Conservation (phyloP, 2,113 vertebrate species). For the Myiozetetes cayanensis region DNA sequence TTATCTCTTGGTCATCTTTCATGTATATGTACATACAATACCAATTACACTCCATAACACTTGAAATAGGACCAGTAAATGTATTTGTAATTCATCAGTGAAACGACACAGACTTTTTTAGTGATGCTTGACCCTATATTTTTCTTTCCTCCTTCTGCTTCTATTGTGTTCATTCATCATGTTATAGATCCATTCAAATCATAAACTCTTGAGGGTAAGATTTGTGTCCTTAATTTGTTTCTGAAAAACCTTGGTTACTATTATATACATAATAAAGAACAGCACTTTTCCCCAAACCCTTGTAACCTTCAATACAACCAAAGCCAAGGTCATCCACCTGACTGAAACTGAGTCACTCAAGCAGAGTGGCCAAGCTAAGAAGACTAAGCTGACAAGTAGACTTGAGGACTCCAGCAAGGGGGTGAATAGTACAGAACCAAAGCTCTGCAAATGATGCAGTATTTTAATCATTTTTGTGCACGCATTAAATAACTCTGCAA, state of each 20-base stretch:
- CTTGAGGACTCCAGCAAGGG: background rate
- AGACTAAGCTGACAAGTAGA: background rate
- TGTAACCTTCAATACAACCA: background rate
- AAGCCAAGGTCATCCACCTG: background rate
- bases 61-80: conserved; percentile 39
- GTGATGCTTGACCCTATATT: conserved; percentile 30
- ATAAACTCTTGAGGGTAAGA: conserved; percentile 49
- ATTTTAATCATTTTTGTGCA: background rate
- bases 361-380: background rate
- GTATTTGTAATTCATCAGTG: conserved; percentile 31
- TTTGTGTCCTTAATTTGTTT: conserved; percentile 39
- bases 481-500: background rate
- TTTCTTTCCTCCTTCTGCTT: conserved; percentile 36
- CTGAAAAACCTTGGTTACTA: background rate
- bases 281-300: background rate
- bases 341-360: background rate
- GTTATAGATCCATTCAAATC: conserved; percentile 57
- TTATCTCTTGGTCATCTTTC: conserved; percentile 15
- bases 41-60: conserved; percentile 16
- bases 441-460: background rate
- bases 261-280: background rate
- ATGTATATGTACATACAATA: conserved; percentile 41
- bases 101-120: conserved; percentile 31
- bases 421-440: background rate
- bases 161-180: conserved; percentile 49